Base-by-base conservation (phyloP, 2,888 invertebrate species). In the Erannis defoliaria region DNA sequence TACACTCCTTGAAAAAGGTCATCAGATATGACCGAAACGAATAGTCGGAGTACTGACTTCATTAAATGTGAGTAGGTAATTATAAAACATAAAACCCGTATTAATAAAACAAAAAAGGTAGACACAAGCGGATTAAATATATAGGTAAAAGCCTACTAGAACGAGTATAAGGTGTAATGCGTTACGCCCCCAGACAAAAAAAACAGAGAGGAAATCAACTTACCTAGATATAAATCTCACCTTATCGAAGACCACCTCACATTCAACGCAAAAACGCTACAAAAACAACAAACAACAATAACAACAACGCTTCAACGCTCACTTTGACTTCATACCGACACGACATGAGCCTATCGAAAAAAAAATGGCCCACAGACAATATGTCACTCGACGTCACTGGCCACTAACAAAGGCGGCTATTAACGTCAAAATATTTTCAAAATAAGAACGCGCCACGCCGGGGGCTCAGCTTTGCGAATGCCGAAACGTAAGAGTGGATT, bases 371-470 rank as follows among this genome's bases (percentile, higher is more conserved):
- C 64, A 75, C 73, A 74, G 74, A 78, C 84, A 81, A 86, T 86
- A 86, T 82, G 84, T 88, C 89, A 88, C 82, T 82, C 81, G 75
- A 68, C 64, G 57, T 66, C 66, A 71, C 66, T 68, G 70, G 66
- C 67, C 65, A 23, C 64, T 67, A 75, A 83, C 89, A 89, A 89
- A 85, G 80, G 76, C 78, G 74, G 79, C 88, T 80, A 89, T 92
- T 90, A 91, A 90, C 78, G 91, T 92, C 91, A 91, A 90, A 92
- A 93, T 91, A 90, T 93, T 93, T 92, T 90, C 87, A 88, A 90
- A 91, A 90, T 85, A 82, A 81, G 86, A 82, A 81, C 82, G 80
- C 80, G 77, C 79, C 82, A 78, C 86, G 84, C 84, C 80, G 73
- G 85, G 82, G 85, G 84, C 77, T 70, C 68, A 59, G 74, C 86